Evolutionary conservation across 2,797 vertebrate genomes (phyloP), one percentile per base, ranked within the genome.

Genomic region (Myoxocephalus aenaeus): DNA sequence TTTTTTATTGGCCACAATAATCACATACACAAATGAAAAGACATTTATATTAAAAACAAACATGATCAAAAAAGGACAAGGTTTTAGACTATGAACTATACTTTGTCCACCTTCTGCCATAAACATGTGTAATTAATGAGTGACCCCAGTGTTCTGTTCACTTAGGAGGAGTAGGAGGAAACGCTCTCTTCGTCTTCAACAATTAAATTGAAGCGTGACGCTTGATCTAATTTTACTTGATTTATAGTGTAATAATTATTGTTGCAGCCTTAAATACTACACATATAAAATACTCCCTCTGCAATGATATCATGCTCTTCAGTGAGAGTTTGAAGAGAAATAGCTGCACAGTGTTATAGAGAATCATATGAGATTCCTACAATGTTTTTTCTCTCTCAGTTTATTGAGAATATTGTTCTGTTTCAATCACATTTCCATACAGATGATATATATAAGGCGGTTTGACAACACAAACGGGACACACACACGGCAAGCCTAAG

Each of bases 261-360:
- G 7, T 20, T 25, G 15, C 5, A 68, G 20, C 27, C 4, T 53
- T 65, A 18, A 38, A 65, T 17, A 54, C 8, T 32, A 18, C 20
- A 59, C 20, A 59, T 17, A 56, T 36, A 12, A 54, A 53, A 42
- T 36, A 8, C 5, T 73, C 34, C 5, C 42, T 17, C 17, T 27
- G 65, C 18, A 27, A 29, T 17, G 22, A 27, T 3, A 63, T n/a
- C 29, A 5, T n/a, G n/a, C n/a, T 38, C 9, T 67, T 62, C 17
- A 62, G 7, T 34, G 48, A 73, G 42, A 15, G 12, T 70, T 76
- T 32, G 63, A 40, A 79, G 73, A 73, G 18, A 50, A 18, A 65
- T 44, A 15, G 46, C n/a, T 63, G 18, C 50, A 64, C 11, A 22
- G 29, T 46, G 14, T 36, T 6, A 42, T n/a, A 58, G 25, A 27